Conservation (phyloP, 2,888 invertebrate species). For the Tinea semifulvella region DNA sequence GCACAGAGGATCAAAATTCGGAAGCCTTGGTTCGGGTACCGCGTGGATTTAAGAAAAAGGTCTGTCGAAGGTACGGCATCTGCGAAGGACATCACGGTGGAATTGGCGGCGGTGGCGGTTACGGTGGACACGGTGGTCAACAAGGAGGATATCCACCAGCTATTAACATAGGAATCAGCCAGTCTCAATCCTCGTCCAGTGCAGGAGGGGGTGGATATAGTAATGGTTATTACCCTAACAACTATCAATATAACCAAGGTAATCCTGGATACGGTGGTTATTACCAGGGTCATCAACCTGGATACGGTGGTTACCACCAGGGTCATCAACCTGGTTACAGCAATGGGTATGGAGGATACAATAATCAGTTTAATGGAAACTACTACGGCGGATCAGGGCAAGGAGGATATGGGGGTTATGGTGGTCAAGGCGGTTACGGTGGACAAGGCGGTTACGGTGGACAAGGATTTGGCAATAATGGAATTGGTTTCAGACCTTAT, state of each 20-base stretch:
- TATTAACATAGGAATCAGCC: conserved; percentile 56
- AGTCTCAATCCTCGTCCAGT: conserved; percentile 49
- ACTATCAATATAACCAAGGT: conserved; percentile 32
- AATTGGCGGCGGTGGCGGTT: conserved; percentile 17
- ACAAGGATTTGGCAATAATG: background rate
- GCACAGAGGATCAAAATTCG: conserved; percentile 1
- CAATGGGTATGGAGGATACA: conserved; percentile 38
- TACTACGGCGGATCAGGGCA: conserved; percentile 33
- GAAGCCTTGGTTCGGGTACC: conserved; percentile 30
- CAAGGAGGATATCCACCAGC: conserved; percentile 29
- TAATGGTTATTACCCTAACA: conserved; percentile 36
- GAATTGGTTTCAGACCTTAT: background rate
- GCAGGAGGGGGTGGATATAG: conserved; percentile 41
- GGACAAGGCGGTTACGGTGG: conserved; percentile 20
- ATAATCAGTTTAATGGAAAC: conserved; percentile 54
- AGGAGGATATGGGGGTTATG: conserved; percentile 17
- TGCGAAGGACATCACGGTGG: conserved; percentile 26
- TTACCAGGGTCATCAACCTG: conserved; percentile 33
- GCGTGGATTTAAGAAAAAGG: conserved; percentile 33
- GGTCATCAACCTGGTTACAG: conserved; percentile 32
- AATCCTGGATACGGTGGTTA: conserved; percentile 25
- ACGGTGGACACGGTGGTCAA: conserved; percentile 22
- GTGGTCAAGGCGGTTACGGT: conserved; percentile 26
- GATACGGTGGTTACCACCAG: conserved; percentile 24
- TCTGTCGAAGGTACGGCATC: conserved; percentile 37